A percentile compares a stretch with the other conserved stretches of the same genome.
phyloP scores from a whole-genome alignment of 2,888 invertebrate species.

The Torymus auratus region DNA sequence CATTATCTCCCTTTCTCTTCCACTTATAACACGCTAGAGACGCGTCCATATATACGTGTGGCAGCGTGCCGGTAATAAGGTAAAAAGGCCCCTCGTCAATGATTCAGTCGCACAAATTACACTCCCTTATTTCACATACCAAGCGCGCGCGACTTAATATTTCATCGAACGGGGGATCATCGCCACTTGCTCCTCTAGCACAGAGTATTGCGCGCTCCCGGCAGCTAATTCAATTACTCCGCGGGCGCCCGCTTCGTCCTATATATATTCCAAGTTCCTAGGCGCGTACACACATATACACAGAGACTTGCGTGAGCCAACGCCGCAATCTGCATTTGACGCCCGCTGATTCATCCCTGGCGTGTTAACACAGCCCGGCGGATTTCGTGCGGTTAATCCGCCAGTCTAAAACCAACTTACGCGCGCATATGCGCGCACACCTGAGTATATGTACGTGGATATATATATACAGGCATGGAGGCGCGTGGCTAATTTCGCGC shows the following conservation, averaged over 20 bases:
- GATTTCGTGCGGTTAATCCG: conserved; percentile 66
- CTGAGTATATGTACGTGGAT: not conserved
- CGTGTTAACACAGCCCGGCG: conserved; percentile 66
- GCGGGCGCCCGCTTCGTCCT: conserved; percentile 58
- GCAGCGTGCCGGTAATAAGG: too few relatives aligned
- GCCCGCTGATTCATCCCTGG: conserved; percentile 67
- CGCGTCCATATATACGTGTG: not conserved
- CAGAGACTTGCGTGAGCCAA: conserved; percentile 61
- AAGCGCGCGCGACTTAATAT: conserved; percentile 36
- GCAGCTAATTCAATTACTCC: conserved; percentile 62
- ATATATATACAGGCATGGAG: not conserved
- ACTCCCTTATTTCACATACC: too few relatives aligned
- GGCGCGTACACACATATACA: conserved; percentile 39
- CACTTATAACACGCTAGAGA: not conserved
- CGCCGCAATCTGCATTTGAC: conserved; percentile 73
- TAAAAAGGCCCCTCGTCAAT: not conserved
- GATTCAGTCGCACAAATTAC: conserved; percentile 37
- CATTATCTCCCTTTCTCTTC: conserved; percentile 19
- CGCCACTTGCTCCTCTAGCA: conserved; percentile 65
- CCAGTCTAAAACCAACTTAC: conserved; percentile 57
- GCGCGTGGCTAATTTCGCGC: not conserved
- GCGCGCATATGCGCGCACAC: not conserved
- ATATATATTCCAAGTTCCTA: conserved; percentile 11
- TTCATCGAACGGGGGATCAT: conserved; percentile 60
- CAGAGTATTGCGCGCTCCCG: conserved; percentile 43